Evolutionary conservation across 2,888 invertebrate species (phyloP), one percentile per base, ranked within the genome.

Genomic region (Mesochorus sp.): DNA sequence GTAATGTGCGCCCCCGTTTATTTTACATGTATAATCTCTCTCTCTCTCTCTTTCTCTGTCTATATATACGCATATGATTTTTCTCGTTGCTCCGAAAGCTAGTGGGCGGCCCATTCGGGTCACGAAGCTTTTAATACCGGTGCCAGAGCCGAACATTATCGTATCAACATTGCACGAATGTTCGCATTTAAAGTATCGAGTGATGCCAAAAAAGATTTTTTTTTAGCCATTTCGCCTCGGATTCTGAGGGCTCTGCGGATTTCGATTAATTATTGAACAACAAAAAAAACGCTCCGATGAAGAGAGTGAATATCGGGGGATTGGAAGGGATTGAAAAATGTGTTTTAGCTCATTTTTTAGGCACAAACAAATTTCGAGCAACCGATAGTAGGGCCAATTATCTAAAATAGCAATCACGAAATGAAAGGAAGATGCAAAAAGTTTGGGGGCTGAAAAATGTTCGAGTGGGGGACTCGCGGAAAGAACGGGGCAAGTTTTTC

Each of bases 351-450:
- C 12, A 66, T 39, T 39, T 66, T 28, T 66, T 51, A 19, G n/a
- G n/a, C n/a, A 28, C 19, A 61, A 61, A 49, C 31, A 51, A 59
- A 51, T 39, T 59, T 53, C 61, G 70, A 66, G 34, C 49, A 19
- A 31, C 42, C 14, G 59, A 66, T 55, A 81, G 83, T n/a, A 84
- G 82, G 85, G 80, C 87, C 85, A 88, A 87, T 88, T 88, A 88
- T 88, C 88, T 88, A 89, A 89, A 90, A 89, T 82, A 89, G 86
- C 88, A 88, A 90, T 90, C 89, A 87, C 83, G 85, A 83, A 89
- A 88, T 90, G 89, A 89, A 88, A 89, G 88, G 85, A 28, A 70
- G 55, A 17, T 71, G 39, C 8, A 26, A 42, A 47, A 28, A 39
- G 28, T 21, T 47, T 37, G 53, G 47, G 37, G 59, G 57, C 14